phyloP scores from a whole-genome alignment of 2,888 invertebrate genomes.

The Stramonita haemastoma region DNA sequence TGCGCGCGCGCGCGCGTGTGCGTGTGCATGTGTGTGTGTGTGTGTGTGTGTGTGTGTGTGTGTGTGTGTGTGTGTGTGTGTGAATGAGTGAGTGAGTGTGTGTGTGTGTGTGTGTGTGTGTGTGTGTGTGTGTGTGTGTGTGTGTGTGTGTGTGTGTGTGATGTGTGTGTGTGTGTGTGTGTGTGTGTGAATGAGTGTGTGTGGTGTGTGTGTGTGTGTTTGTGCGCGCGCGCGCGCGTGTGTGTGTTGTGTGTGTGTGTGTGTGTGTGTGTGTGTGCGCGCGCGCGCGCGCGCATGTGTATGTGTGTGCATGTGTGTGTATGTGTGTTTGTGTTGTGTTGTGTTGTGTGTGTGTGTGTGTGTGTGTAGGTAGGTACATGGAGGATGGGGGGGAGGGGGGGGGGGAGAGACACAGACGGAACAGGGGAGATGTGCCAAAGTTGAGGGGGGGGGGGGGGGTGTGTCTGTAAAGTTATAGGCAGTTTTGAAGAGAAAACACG shows the following conservation, averaged over 20 bases:
- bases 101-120: neutral
- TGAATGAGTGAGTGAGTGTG: too few species aligned
- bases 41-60: too few species aligned
- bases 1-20: neutral
- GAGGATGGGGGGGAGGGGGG: too few species aligned
- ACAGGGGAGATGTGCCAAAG: too few species aligned
- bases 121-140: neutral
- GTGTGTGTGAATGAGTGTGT: conserved; percentile 8
- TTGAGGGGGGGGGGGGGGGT: too few species aligned
- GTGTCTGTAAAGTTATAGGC: too few species aligned
- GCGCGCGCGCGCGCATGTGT: neutral
- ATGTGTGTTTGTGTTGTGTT: neutral
- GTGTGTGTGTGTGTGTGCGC: conserved; percentile 3
- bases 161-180: neutral
- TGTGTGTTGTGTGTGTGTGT: conserved; percentile 1
- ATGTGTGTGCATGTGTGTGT: neutral
- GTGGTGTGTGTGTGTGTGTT: conserved; percentile 25
- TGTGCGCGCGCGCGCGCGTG: neutral
- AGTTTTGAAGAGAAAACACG: too few species aligned
- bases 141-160: conserved; percentile 29
- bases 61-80: neutral
- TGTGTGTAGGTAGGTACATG: neutral
- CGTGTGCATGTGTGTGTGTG: too few species aligned
- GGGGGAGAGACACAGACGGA: too few species aligned
- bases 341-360: conserved; percentile 22